Base-by-base conservation (phyloP, 2,113 vertebrate genomes). In the Micromys minutus region DNA sequence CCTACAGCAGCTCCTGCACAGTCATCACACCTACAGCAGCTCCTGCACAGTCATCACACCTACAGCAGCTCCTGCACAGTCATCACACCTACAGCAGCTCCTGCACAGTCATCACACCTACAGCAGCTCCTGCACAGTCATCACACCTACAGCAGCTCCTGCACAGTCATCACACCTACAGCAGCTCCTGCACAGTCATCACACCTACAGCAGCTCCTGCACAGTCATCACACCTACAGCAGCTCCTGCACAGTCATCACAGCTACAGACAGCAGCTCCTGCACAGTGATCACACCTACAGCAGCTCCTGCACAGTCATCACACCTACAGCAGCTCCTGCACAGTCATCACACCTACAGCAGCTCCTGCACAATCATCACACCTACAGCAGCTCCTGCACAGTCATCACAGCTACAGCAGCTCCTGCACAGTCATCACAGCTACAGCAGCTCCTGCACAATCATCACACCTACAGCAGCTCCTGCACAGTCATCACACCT, bases 101-200 rank as follows among this genome's bases (percentile, higher is more conserved):
- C 13, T 61, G 96, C 16, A 94, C 17, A 74, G n/a, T 92, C 57
- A 83, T 95, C 22, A 94, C 47, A 72, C 57, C 63, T 65, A 13
- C 63, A 67, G 57, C 59, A 42, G 47, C 26, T 76, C 13, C 13
- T 61, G 96, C 16, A 94, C 17, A 74, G n/a, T 92, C 57, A 87
- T 96, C 22, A 95, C 45, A 67, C 85, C 17, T 29, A 92, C 12
- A 87, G 29, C 36, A 80, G 67, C 79, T n/a, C 42, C 94, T 74
- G n/a, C 39, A 42, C 50, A 50, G n/a, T n/a, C 50, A 50, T 10
- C 50, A 50, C 10, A 50, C 5, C 50, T 50, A 50, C 50, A 50
- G 50, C 50, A n/a, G 5, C 50, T 10, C 10, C 50, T 34, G 36
- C 21, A 24, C 11, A 42, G 71, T 74, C 39, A 11, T 24, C n/a